Percentiles rank a stretch among this genome's conserved stretches.
These are phyloP conservation scores for Mesaphorura yosii DNA, from an alignment of 1,140 invertebrate genomes.

Conservation along the genomic window DNA sequence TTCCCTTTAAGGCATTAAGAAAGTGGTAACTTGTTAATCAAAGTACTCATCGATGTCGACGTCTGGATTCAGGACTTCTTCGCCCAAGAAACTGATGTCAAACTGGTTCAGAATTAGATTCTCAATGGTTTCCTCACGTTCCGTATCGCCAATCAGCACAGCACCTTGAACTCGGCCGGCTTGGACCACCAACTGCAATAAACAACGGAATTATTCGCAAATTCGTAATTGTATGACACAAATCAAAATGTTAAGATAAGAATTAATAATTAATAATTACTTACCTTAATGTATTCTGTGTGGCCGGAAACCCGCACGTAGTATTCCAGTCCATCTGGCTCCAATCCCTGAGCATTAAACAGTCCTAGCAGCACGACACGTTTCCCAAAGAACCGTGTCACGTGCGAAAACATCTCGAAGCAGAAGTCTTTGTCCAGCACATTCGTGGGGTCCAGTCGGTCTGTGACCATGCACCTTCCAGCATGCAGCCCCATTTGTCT, in stretches of 20 bases:
- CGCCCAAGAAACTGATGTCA: constrained; percentile 74
- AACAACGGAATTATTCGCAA: no score
- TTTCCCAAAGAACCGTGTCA: constrained; percentile 87
- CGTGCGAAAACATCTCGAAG: constrained; percentile 94
- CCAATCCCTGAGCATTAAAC: constrained; percentile 84
- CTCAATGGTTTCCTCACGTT: constrained; percentile 95
- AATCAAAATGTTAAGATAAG: no score
- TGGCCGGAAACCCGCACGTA: constrained; percentile 71
- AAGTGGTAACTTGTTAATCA: constrained; percentile 51
- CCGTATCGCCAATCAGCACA: constrained; percentile 90
- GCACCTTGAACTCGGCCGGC: constrained; percentile 80
- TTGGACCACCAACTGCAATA: constrained; percentile 48
- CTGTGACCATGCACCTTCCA: constrained; percentile 72
- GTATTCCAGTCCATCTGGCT: constrained; percentile 65
- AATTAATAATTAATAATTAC: no score
- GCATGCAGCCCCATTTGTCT: constrained; percentile 92
- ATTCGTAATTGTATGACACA: no score
- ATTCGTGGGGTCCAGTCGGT: not conserved
- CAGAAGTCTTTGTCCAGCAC: constrained; percentile 66
- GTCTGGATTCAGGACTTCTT: constrained; percentile 85
- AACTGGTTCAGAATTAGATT: constrained; percentile 93
- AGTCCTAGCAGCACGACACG: constrained; percentile 88
- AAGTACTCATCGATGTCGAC: constrained; percentile 99
- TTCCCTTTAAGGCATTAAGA: not conserved
- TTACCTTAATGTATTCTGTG: constrained; percentile 78